Evolutionary conservation across 1,140 invertebrate species (phyloP).

Genomic region (Oryctes rhinoceros): DNA sequence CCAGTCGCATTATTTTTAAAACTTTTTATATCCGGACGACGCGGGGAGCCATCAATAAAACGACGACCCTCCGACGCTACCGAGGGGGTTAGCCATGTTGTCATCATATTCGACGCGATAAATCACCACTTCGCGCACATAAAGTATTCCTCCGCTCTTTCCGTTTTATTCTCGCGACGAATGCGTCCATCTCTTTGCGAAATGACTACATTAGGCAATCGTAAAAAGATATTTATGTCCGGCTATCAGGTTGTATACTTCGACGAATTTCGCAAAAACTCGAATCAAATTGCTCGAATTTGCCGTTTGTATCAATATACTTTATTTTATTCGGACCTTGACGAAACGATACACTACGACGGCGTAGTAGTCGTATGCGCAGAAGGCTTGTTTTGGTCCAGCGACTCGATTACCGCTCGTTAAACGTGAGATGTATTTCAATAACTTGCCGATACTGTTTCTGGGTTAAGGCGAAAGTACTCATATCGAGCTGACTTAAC

Average conservation of each 20-base stretch:
- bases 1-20: constrained; percentile 57
- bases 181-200: constrained; percentile 12
- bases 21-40: constrained; percentile 55
- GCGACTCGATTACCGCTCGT: too few species aligned
- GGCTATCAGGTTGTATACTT: not conserved
- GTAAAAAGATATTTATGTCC: not conserved
- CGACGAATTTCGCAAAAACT: not conserved
- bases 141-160: constrained; percentile 14
- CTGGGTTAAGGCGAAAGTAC: too few species aligned
- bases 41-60: constrained; percentile 52
- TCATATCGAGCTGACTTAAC: too few species aligned
- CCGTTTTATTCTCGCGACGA: constrained; percentile 16
- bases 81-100: constrained; percentile 26
- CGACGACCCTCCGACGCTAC: constrained; percentile 45
- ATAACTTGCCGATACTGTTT: too few species aligned
- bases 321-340: too few species aligned
- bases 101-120: constrained; percentile 43
- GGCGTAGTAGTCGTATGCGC: too few species aligned
- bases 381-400: too few species aligned
- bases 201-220: constrained; percentile 13
- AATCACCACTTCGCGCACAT: constrained; percentile 34
- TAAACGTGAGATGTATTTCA: too few species aligned
- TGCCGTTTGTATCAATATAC: too few species aligned
- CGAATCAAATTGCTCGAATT: too few species aligned
- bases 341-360: too few species aligned